phyloP scores from a whole-genome alignment of 2,113 vertebrate genomes.

The Macaca nemestrina region DNA sequence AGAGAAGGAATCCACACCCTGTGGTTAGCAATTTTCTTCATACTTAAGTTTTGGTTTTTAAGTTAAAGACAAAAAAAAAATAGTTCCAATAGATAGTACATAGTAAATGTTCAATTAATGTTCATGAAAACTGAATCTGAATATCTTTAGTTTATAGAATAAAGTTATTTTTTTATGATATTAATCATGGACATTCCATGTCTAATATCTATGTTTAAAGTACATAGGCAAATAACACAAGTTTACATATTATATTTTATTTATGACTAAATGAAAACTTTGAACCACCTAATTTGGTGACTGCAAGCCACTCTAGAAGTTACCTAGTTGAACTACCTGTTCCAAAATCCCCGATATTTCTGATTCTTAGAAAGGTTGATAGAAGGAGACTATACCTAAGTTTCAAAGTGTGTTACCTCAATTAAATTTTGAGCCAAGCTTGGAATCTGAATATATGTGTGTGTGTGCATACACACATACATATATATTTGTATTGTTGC shows the following conservation, averaged over 20 bases:
- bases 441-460: background rate
- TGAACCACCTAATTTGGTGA: background rate
- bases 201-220: background rate
- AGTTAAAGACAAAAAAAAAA: background rate
- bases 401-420: background rate
- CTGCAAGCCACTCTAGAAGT: background rate
- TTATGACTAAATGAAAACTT: background rate
- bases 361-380: background rate
- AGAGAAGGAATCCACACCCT: background rate
- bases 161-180: background rate
- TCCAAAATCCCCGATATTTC: background rate
- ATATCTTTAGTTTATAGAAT: background rate
- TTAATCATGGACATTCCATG: background rate
- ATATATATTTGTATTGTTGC: background rate
- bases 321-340: background rate
- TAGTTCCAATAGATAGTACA: background rate
- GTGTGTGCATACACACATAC: background rate
- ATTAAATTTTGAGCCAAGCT: background rate
- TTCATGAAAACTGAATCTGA: background rate
- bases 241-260: background rate
- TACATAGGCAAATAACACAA: background rate
- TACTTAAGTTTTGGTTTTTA: background rate
- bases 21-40: background rate
- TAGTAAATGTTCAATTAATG: background rate
- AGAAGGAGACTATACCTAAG: accelerated